Evolutionary conservation across 2,888 invertebrate genomes (phyloP).

Genomic region (Cephus pulcher): DNA sequence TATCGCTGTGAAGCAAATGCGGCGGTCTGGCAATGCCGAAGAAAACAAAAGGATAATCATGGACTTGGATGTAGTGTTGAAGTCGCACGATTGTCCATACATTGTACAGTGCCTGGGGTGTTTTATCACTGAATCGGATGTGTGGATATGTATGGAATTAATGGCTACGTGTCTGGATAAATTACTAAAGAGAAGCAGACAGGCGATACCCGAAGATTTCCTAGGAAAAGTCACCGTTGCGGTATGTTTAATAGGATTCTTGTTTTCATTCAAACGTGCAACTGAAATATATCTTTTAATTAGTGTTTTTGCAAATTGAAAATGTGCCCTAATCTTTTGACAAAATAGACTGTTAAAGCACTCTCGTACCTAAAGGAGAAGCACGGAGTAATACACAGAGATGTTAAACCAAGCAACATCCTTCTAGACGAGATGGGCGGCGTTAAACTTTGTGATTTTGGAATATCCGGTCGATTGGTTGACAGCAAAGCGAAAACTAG

Average conservation of each 20-base stretch:
- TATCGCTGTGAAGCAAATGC: conserved; percentile 99
- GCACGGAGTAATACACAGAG: conserved; percentile 97
- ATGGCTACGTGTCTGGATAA: conserved; percentile 99
- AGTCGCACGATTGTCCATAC: conserved; percentile 95
- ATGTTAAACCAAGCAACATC: conserved; percentile 99
- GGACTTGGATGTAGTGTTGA: conserved; percentile 98
- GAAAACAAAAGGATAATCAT: conserved; percentile 98
- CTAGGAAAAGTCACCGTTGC: conserved; percentile 97
- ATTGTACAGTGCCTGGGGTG: conserved; percentile 98
- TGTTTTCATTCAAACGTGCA: no score
- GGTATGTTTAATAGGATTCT: conserved; percentile 72
- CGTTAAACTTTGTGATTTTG: conserved; percentile 99
- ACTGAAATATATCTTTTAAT: no score
- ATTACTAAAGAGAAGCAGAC: conserved; percentile 84
- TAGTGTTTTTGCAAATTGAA: background rate
- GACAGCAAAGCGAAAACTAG: conserved; percentile 98
- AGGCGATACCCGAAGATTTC: conserved; percentile 95
- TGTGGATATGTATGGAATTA: conserved; percentile 99
- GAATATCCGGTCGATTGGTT: conserved; percentile 96
- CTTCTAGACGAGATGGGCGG: conserved; percentile 94
- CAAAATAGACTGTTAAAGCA: conserved; percentile 88
- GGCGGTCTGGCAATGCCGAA: conserved; percentile 94
- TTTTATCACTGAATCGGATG: conserved; percentile 96
- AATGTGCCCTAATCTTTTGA: background rate
- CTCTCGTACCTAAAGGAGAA: conserved; percentile 96